Evolutionary conservation across 2,113 vertebrate genomes (phyloP).

Genomic region (Climacteris rufus): DNA sequence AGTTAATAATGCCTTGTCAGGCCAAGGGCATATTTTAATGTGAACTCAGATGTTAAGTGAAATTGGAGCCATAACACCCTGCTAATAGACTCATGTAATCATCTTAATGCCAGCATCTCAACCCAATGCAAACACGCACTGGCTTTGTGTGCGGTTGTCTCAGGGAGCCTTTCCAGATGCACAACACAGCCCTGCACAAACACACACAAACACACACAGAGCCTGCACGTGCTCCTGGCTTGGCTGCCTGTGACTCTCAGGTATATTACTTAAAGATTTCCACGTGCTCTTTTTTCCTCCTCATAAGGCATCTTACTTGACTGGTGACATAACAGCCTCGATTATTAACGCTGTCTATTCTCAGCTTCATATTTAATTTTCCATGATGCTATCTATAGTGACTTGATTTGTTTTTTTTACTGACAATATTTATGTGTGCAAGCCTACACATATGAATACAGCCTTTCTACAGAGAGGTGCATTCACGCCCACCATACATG

Average conservation of each 20-base stretch:
- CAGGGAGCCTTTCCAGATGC: not conserved
- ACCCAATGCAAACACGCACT: not conserved
- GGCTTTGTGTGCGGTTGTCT: not conserved
- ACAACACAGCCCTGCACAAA: not conserved
- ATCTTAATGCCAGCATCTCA: slow-evolving; percentile 19
- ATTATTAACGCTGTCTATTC: not conserved
- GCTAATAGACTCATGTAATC: slow-evolving; percentile 39
- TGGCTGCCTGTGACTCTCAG: rapidly evolving
- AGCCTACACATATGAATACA: not conserved
- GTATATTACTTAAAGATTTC: not conserved
- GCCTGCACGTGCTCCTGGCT: not conserved
- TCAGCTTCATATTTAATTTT: not conserved
- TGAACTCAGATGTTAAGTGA: slow-evolving; percentile 46
- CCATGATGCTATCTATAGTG: not conserved
- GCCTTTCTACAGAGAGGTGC: not conserved
- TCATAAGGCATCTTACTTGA: not conserved
- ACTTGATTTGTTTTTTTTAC: not conserved
- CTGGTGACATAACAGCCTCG: not conserved
- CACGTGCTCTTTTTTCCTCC: not conserved
- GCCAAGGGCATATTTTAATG: slow-evolving; percentile 54
- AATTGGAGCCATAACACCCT: slow-evolving; percentile 5
- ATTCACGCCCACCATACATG: not conserved
- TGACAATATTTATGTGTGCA: not conserved
- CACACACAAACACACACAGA: not conserved
- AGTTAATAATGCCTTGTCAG: slow-evolving; percentile 68